A percentile compares a stretch with the other conserved stretches of the same genome.
Conservation (phyloP, 2,888 invertebrate genomes). For the Cerastis rubricosa region DNA sequence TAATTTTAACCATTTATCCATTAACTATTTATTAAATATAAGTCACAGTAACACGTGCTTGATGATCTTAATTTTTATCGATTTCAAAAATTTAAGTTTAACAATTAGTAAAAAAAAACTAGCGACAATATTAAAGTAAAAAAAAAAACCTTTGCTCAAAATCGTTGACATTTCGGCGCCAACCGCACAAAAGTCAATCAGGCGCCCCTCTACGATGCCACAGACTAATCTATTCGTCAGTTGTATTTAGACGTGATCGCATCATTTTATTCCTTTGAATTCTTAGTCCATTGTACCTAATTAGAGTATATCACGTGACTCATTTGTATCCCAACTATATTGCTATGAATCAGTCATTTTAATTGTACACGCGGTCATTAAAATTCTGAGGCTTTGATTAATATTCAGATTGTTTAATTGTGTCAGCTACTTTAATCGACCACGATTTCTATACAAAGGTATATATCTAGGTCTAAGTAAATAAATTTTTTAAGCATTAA, state of each 20-base stretch:
- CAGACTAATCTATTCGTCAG: conserved; percentile 60
- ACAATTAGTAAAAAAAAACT: not conserved
- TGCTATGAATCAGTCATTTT: conserved; percentile 82
- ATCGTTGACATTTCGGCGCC: conserved; percentile 4
- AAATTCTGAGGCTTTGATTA: conserved; percentile 76
- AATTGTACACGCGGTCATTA: conserved; percentile 79
- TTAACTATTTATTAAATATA: not conserved
- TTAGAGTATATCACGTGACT: conserved; percentile 77
- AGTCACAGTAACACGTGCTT: not conserved
- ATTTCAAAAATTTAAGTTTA: not conserved
- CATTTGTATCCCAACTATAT: conserved; percentile 78
- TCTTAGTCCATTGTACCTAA: conserved; percentile 78
- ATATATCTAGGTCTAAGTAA: conserved; percentile 56
- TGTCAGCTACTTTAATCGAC: conserved; percentile 64
- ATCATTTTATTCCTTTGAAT: conserved; percentile 78
- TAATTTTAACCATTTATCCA: too few species aligned
- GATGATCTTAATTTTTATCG: not conserved
- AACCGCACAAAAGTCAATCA: conserved; percentile 27
- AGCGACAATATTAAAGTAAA: not conserved
- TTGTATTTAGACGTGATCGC: conserved; percentile 80
- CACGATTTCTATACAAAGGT: conserved; percentile 35
- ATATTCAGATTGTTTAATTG: conserved; percentile 74
- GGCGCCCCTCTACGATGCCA: conserved; percentile 30
- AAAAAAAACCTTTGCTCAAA: not conserved
- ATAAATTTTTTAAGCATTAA: conserved; percentile 75